Evolutionary conservation across 1,140 invertebrate genomes (phyloP).

Genomic region (Brachionus rotundiformis): DNA sequence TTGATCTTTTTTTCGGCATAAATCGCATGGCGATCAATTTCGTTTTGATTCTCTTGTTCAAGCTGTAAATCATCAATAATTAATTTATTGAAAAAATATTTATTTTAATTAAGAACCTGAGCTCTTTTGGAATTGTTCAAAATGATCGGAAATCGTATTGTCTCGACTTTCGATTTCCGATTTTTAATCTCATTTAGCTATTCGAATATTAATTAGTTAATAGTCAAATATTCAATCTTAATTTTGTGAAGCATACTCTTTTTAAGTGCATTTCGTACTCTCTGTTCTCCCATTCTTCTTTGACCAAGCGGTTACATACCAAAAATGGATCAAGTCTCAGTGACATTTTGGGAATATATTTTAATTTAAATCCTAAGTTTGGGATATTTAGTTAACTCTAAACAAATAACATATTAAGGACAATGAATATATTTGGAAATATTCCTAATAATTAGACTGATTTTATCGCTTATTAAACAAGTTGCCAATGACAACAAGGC

Average conservation of each 20-base stretch:
- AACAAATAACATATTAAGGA: background rate
- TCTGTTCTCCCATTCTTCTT: slow-evolving; percentile 46
- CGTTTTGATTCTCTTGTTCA: slow-evolving; percentile 15
- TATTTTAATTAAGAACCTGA: background rate
- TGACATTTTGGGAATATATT: slow-evolving; percentile 14
- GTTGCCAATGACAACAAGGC: slow-evolving; percentile 17
- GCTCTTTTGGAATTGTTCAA: slow-evolving; percentile 41
- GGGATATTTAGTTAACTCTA: background rate
- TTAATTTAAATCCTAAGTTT: background rate
- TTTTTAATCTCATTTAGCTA: slow-evolving; percentile 40
- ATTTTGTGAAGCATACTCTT: slow-evolving; percentile 11
- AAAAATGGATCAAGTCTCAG: slow-evolving; percentile 22
- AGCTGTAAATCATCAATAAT: background rate
- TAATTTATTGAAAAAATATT: background rate
- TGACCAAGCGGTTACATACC: slow-evolving; percentile 12
- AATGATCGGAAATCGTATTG: slow-evolving; percentile 11
- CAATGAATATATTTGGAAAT: background rate
- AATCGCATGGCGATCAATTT: background rate
- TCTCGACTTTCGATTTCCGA: slow-evolving; percentile 9
- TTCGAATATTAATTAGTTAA: background rate
- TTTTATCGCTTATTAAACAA: background rate
- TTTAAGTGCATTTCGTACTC: slow-evolving; percentile 43
- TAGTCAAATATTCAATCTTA: background rate
- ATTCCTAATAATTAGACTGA: slow-evolving; percentile 19
- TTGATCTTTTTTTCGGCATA: slow-evolving; percentile 1